A percentile compares a stretch with the other conserved stretches of the same genome.
These are phyloP conservation scores for Galerucella calmariensis DNA, from an alignment of 2,888 invertebrate genomes.

Conservation along the genomic window DNA sequence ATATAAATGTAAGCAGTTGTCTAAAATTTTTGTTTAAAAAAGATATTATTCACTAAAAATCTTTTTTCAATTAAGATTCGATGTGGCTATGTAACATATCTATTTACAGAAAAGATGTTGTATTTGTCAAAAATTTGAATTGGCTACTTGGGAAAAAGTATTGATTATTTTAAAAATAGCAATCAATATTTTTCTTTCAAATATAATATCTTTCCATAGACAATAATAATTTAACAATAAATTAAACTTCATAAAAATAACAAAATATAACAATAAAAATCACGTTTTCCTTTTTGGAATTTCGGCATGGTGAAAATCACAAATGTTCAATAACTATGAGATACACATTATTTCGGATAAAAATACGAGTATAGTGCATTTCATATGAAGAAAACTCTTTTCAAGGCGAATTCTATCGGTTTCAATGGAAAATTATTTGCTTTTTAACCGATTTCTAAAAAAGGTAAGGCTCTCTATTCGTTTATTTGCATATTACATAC, in stretches of 20 bases:
- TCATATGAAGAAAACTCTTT: not conserved
- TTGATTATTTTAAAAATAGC: too few species aligned
- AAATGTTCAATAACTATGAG: constrained; percentile 30
- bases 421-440: too few species aligned
- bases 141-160: constrained; percentile 47
- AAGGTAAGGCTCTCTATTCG: too few species aligned
- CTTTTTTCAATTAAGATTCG: constrained; percentile 12
- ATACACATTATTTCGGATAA: constrained; percentile 1
- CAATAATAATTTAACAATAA: constrained; percentile 41
- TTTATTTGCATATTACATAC: too few species aligned
- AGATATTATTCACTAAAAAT: constrained; percentile 6
- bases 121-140: constrained; percentile 17
- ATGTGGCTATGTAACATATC: constrained; percentile 23
- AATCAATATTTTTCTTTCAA: constrained; percentile 6
- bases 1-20: constrained; percentile 25
- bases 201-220: not conserved
- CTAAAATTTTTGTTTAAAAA: constrained; percentile 11
- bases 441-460: too few species aligned
- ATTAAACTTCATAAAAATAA: constrained; percentile 44
- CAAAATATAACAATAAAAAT: constrained; percentile 43
- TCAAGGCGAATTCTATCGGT: too few species aligned
- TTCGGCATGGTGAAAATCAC: constrained; percentile 44
- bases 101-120: not conserved
- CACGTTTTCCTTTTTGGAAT: constrained; percentile 39
- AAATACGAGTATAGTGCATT: not conserved